Evolutionary conservation across 2,888 invertebrate genomes (phyloP).

Genomic region (Drosophila kokeensis): DNA sequence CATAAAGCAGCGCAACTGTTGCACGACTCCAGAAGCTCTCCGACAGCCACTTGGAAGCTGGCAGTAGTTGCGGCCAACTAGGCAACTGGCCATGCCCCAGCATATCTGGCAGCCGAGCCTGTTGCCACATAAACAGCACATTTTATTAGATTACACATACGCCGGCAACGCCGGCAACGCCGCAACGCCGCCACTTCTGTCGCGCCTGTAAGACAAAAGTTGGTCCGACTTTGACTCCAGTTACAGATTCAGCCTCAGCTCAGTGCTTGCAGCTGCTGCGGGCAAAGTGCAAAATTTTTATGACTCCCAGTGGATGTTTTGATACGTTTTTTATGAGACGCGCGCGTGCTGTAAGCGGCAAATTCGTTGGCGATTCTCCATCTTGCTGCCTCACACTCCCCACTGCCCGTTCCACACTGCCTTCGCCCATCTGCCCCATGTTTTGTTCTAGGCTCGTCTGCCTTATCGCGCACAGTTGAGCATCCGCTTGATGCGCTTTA

Average conservation of each 20-base stretch:
- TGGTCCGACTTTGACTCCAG: slow-evolving; percentile 7
- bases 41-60: slow-evolving; percentile 52
- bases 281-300: slow-evolving; percentile 80
- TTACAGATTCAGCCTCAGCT: background rate
- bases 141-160: slow-evolving; percentile 81
- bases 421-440: background rate
- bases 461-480: slow-evolving; percentile 56
- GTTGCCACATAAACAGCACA: slow-evolving; percentile 78
- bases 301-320: slow-evolving; percentile 80
- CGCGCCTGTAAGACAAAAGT: slow-evolving; percentile 28
- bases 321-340: slow-evolving; percentile 80
- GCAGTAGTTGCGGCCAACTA: slow-evolving; percentile 60
- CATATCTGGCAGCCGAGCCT: slow-evolving; percentile 46
- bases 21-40: slow-evolving; percentile 48
- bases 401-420: background rate
- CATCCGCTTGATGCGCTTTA: slow-evolving; percentile 62
- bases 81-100: slow-evolving; percentile 43
- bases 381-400: background rate
- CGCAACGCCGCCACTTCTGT: slow-evolving; percentile 46
- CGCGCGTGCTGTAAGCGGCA: slow-evolving; percentile 79
- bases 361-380: slow-evolving; percentile 55
- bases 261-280: slow-evolving; percentile 37
- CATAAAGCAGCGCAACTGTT: slow-evolving; percentile 78
- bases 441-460: slow-evolving; percentile 12
- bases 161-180: slow-evolving; percentile 33